Evolutionary conservation across 2,888 invertebrate species (phyloP).

Genomic region (Vannuccia rotundouncinata): DNA sequence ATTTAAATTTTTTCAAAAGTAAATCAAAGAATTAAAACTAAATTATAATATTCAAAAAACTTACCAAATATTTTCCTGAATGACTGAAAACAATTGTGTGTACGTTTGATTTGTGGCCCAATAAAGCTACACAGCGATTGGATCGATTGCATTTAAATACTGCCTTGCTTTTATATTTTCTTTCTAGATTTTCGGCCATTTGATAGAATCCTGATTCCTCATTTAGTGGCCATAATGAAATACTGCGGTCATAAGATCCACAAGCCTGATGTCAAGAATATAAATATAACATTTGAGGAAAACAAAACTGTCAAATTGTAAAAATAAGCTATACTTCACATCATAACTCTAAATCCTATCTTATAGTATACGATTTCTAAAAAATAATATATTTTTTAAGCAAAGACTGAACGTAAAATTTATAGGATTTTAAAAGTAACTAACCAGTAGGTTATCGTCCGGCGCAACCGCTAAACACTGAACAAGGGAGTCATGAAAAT

Average conservation of each 20-base stretch:
- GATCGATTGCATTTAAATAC: not conserved
- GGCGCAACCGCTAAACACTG: not conserved
- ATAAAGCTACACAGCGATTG: not conserved
- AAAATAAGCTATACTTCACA: no score
- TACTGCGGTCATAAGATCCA: not conserved
- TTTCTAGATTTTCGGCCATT: not conserved
- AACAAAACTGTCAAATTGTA: no score
- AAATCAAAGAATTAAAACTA: not conserved
- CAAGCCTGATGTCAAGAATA: not conserved
- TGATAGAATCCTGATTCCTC: not conserved
- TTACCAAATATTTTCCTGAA: not conserved
- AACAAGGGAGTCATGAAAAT: not conserved
- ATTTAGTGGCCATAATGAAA: not conserved
- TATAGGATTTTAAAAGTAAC: no score
- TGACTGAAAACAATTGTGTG: not conserved
- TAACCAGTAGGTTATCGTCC: not conserved
- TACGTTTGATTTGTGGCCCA: not conserved
- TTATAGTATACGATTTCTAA: no score
- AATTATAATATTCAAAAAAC: not conserved
- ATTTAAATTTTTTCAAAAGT: not conserved
- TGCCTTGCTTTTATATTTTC: not conserved
- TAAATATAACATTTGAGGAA: no score
- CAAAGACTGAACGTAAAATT: no score
- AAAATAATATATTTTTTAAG: no score
- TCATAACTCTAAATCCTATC: no score